Evolutionary conservation across 2,888 invertebrate species (phyloP).

Genomic region (Heterodera filipjevi): DNA sequence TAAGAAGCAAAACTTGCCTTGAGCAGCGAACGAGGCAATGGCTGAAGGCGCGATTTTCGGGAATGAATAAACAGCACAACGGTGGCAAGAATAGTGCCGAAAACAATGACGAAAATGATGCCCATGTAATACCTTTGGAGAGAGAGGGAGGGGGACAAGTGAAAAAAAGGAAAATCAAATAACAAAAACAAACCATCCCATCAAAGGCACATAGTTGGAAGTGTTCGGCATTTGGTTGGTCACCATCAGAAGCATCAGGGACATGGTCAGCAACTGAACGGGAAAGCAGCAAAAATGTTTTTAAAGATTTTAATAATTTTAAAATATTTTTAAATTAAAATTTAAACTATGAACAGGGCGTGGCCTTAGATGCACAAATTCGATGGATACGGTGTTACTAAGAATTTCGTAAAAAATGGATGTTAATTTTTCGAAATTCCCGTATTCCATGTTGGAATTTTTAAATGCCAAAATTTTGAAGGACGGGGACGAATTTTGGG

Average conservation of each 20-base stretch:
- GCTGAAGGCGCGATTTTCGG: slow-evolving; percentile 38
- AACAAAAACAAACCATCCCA: slow-evolving; percentile 65
- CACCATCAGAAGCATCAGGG: slow-evolving; percentile 68
- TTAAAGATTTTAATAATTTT: too few species aligned
- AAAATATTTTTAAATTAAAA: too few species aligned
- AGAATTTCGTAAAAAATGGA: too few species aligned
- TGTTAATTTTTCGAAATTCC: too few species aligned
- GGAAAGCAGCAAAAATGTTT: background rate
- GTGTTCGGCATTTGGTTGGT: slow-evolving; percentile 68
- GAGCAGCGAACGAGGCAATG: slow-evolving; percentile 37
- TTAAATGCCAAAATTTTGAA: too few species aligned
- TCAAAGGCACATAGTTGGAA: slow-evolving; percentile 68
- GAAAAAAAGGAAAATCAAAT: background rate
- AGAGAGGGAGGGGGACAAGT: background rate
- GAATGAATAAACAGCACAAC: slow-evolving; percentile 68
- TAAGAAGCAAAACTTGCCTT: slow-evolving; percentile 11
- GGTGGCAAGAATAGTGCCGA: slow-evolving; percentile 68
- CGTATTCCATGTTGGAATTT: too few species aligned
- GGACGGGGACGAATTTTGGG: too few species aligned
- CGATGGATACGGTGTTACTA: too few species aligned
- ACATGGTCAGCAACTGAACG: slow-evolving; percentile 65
- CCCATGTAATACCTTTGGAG: slow-evolving; percentile 68
- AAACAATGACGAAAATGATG: slow-evolving; percentile 68
- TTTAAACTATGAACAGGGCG: too few species aligned
- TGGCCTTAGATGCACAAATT: too few species aligned